Percentiles rank a stretch among this genome's conserved stretches.
Evolutionary conservation across 2,888 invertebrate species (phyloP).

Genomic region (Sympetrum striolatum): DNA sequence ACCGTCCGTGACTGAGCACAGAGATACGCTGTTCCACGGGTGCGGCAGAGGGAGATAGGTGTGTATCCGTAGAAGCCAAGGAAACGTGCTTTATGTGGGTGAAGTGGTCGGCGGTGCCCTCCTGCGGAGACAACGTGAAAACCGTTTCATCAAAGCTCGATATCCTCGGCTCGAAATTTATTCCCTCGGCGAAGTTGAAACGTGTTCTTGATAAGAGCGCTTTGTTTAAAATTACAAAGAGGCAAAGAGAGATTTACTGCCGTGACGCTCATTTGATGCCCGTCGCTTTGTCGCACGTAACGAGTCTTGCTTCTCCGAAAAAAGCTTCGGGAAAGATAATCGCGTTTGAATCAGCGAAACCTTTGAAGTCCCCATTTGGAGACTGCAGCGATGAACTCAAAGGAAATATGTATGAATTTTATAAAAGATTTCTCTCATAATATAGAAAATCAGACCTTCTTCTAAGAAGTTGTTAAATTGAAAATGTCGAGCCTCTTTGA

Average conservation of each 20-base stretch:
- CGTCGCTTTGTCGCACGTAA: no score
- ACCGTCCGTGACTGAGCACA: constrained; percentile 83
- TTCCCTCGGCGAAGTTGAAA: background rate
- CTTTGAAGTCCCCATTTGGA: no score
- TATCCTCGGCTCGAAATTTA: background rate
- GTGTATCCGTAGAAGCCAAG: constrained; percentile 65
- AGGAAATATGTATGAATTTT: no score
- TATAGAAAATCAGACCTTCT: no score
- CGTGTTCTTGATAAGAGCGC: background rate
- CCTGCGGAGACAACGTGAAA: constrained; percentile 64
- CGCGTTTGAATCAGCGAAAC: no score
- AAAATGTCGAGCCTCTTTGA: no score
- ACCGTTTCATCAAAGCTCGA: no score
- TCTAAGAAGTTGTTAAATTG: no score
- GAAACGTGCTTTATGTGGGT: constrained; percentile 90
- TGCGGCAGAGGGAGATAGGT: constrained; percentile 12
- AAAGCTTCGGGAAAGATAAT: no score
- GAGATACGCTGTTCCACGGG: constrained; percentile 71
- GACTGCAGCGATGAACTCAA: no score
- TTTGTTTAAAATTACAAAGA: background rate
- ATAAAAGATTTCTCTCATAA: no score
- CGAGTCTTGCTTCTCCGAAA: no score
- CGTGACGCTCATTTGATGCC: background rate
- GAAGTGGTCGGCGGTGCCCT: constrained; percentile 82
- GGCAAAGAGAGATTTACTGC: background rate